Conservation (phyloP, 2,113 vertebrate genomes). For the Takifugu flavidus region DNA sequence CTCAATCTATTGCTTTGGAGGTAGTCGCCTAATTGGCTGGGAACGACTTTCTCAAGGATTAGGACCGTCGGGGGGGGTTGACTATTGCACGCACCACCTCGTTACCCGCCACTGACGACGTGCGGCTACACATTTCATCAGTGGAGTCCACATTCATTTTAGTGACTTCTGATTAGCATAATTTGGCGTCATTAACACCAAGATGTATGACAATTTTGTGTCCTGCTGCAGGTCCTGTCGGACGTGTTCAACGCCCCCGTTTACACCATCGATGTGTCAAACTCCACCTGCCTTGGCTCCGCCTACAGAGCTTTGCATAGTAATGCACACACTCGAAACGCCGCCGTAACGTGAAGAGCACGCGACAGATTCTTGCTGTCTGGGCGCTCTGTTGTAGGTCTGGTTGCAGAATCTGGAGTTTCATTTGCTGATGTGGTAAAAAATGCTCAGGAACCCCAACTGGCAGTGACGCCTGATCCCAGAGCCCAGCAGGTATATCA, state of each 20-base stretch:
- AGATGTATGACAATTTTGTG: no score
- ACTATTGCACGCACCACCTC: no score
- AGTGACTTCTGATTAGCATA: no score
- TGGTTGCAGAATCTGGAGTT: slow-evolving; percentile 66
- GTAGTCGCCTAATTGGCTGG: no score
- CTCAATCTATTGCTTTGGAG: no score
- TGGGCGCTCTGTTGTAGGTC: slow-evolving; percentile 66
- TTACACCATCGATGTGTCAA: slow-evolving; percentile 83
- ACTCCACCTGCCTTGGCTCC: slow-evolving; percentile 89
- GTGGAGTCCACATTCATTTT: no score
- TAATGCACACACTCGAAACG: slow-evolving; percentile 60
- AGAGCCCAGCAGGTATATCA: slow-evolving; percentile 76
- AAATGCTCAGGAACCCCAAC: slow-evolving; percentile 72
- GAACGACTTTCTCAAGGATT: no score
- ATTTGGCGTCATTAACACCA: no score
- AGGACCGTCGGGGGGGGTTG: no score
- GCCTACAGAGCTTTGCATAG: slow-evolving; percentile 92
- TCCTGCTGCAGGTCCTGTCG: slow-evolving; percentile 81
- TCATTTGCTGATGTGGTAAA: slow-evolving; percentile 79
- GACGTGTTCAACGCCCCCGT: slow-evolving; percentile 90
- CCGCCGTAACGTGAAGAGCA: background rate
- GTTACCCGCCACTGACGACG: no score
- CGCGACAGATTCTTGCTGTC: no score
- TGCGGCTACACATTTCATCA: no score
- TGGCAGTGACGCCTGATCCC: slow-evolving; percentile 72